Base-by-base conservation (phyloP, 1,140 invertebrate genomes). In the Odontomachus brunneus region DNA sequence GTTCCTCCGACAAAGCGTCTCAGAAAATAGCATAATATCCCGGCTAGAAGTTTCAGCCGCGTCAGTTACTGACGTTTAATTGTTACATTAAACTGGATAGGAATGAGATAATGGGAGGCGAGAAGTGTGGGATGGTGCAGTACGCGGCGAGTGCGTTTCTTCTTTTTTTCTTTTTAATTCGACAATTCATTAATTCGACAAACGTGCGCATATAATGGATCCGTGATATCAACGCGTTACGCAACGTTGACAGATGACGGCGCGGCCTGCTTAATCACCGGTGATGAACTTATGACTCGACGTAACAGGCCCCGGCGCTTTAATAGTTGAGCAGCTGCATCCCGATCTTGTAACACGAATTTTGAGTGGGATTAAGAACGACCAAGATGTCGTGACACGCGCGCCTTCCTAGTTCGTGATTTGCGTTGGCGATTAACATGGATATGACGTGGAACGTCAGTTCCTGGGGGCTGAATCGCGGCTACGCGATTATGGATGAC, bases 321-420 rank as follows among this genome's bases (percentile, higher is more conserved):
- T 74, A 73, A 86, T 73, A 60, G 51, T 22, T 63, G 22, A 63
- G n/a, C 51, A 65, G 44, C 75, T 69, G 69, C 19, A 49, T 71
- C n/a, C 7, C 44, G 60, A 51, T 19, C 65, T 71, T 55, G 72
- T 9, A 83, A 80, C 63, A 12, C 63, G 44, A 71, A 71, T 44
- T 55, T 65, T 51, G 17, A 44, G 26, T 29, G 26, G 3, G 24
- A 60, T n/a, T 22, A 22, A 14, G 1, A 26, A 22, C 29, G n/a
- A 72, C 53, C 15, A 3, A 17, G 29, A 66, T 33, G 24, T 63
- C 60, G 11, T 22, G 24, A 19, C 60, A 1, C 14, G 62, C 51
- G 69, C 51, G 33, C 26, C 29, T 44, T 14, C 22, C 44, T 76
- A 69, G 15, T 65, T 49, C 55, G 19, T 59, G 57, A 85, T 78